A percentile compares a stretch with the other conserved stretches of the same genome.
Evolutionary conservation across 2,888 invertebrate species (phyloP).

Genomic region (Thysanoteuthis rhombus): DNA sequence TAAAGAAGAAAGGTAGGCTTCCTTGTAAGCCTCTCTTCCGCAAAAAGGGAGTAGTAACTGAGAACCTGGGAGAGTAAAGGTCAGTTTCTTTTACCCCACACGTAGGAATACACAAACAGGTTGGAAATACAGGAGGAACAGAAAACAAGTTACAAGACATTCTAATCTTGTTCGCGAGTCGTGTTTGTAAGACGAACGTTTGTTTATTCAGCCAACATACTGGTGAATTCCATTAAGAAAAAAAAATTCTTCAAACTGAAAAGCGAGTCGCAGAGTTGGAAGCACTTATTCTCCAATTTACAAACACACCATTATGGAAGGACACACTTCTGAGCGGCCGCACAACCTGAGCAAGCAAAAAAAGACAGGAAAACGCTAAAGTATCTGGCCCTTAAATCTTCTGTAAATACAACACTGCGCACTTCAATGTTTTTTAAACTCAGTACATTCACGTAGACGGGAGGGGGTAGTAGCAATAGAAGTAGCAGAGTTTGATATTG

Average conservation of each 20-base stretch:
- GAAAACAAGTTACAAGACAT: neutral
- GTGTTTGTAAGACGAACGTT: neutral
- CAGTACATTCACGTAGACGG: neutral
- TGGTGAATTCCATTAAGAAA: neutral
- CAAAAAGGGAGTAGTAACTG: neutral
- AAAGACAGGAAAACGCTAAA: neutral
- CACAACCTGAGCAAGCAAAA: no score
- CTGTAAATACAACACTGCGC: neutral
- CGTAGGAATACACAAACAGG: neutral
- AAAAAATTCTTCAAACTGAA: neutral
- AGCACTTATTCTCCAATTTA: neutral
- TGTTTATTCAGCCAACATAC: neutral
- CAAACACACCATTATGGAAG: neutral
- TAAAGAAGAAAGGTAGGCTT: no score
- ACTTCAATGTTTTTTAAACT: neutral
- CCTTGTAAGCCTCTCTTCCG: no score
- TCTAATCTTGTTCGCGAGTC: neutral
- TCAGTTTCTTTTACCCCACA: neutral
- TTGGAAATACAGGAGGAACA: neutral
- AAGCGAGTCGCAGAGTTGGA: neutral
- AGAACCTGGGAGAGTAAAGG: neutral
- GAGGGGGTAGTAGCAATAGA: neutral
- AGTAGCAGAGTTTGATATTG: neutral
- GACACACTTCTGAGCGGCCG: neutral
- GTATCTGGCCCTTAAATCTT: neutral